These are phyloP conservation scores for Nasua narica DNA, from an alignment of 2,797 vertebrate genomes.

Conservation along the genomic window DNA sequence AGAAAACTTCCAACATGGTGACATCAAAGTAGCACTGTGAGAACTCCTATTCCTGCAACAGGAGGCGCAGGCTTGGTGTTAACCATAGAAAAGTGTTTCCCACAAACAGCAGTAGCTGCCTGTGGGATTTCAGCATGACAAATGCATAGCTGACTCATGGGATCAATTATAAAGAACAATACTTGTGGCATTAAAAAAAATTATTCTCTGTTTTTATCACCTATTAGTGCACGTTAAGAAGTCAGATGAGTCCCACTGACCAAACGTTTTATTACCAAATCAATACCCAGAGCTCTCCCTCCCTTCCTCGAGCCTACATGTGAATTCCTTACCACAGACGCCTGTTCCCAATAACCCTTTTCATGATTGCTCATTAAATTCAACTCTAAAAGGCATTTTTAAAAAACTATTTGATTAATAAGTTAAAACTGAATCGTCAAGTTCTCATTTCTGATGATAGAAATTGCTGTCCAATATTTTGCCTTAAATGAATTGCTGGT, in stretches of 20 bases:
- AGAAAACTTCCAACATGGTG: conserved; percentile 51
- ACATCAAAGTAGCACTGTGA: conserved; percentile 13
- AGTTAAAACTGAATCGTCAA: conserved; percentile 44
- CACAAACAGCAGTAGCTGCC: conserved; percentile 76
- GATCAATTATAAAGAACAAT: conserved; percentile 83
- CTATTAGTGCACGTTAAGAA: conserved; percentile 72
- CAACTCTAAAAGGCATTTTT: conserved; percentile 50
- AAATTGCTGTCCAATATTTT: conserved; percentile 46
- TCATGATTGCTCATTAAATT: conserved; percentile 55
- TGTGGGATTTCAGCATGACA: conserved; percentile 82
- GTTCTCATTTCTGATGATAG: conserved; percentile 43
- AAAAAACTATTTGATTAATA: conserved; percentile 8
- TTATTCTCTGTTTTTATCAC: conserved; percentile 58
- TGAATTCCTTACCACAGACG: conserved; percentile 26
- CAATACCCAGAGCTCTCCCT: conserved; percentile 26
- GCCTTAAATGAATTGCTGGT: conserved; percentile 8
- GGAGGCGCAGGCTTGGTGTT: conserved; percentile 72
- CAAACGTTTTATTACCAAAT: conserved; percentile 39
- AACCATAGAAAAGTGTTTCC: conserved; percentile 76
- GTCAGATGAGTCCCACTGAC: conserved; percentile 47
- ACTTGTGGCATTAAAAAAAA: conserved; percentile 72
- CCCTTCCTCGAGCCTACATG: conserved; percentile 1
- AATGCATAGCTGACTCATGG: conserved; percentile 84
- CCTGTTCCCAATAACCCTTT: conserved; percentile 15
- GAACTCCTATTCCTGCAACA: conserved; percentile 54